Evolutionary conservation across 2,797 vertebrate genomes (phyloP).

Genomic region (Peromyscus nudipes): DNA sequence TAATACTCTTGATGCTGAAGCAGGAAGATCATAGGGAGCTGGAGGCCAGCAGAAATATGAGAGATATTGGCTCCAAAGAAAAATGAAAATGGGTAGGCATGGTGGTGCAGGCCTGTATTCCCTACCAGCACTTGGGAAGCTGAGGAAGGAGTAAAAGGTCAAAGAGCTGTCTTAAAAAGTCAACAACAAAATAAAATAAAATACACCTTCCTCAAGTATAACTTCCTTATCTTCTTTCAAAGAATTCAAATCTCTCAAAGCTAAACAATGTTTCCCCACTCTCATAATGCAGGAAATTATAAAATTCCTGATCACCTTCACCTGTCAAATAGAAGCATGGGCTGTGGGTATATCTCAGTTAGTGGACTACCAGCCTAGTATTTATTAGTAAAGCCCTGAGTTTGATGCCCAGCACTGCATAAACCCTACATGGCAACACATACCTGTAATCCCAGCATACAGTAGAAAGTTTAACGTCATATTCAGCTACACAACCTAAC

Average conservation of each 20-base stretch:
- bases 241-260: constrained; percentile 54
- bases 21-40: neutral
- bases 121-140: neutral
- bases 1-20: neutral
- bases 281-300: neutral
- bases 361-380: neutral
- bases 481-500: neutral
- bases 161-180: neutral
- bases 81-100: neutral
- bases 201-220: neutral
- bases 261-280: constrained; percentile 16
- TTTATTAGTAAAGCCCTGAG: neutral
- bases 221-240: neutral
- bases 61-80: neutral
- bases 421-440: neutral
- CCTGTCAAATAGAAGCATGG: constrained; percentile 42
- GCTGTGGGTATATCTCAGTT: neutral
- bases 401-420: neutral
- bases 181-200: neutral
- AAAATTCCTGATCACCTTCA: constrained; percentile 57
- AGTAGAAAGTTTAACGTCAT: neutral
- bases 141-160: too few relatives aligned
- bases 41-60: neutral
- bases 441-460: neutral
- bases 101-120: neutral